Evolutionary conservation across 2,113 vertebrate species (phyloP).

Genomic region (Acrocephalus kingi): DNA sequence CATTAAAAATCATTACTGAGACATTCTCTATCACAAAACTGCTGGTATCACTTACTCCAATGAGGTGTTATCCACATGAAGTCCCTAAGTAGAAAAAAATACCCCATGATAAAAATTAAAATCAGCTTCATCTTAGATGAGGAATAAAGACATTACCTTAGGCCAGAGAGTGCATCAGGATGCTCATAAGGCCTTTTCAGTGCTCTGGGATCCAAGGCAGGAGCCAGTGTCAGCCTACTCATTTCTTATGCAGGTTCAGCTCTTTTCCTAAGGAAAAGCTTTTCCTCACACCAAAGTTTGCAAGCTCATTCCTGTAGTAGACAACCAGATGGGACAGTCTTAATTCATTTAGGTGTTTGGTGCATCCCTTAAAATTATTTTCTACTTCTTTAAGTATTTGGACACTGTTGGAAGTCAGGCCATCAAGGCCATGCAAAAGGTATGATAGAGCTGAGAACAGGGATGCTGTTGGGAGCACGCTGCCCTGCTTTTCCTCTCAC

Average conservation of each 20-base stretch:
- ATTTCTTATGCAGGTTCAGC: background rate
- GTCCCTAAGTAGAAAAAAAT: background rate
- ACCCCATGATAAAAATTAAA: background rate
- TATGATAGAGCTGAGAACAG: background rate
- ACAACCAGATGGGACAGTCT: background rate
- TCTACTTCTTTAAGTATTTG: background rate
- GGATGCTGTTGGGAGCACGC: background rate
- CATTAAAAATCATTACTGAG: conserved; percentile 39
- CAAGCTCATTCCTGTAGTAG: background rate
- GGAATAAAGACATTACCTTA: background rate
- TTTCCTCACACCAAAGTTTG: background rate
- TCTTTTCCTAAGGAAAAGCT: background rate
- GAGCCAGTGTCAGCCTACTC: background rate
- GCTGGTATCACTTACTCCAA: conserved; percentile 18
- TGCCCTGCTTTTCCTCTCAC: background rate
- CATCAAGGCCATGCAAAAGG: background rate
- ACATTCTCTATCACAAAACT: background rate
- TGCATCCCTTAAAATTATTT: background rate
- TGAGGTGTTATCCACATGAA: background rate
- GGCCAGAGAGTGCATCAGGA: background rate
- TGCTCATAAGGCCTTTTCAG: background rate
- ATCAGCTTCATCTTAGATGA: background rate
- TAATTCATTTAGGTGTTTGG: background rate
- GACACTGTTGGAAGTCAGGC: background rate
- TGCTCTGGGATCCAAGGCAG: background rate